Conservation (phyloP, 2,888 invertebrate genomes). For the Druceiella hillmani region DNA sequence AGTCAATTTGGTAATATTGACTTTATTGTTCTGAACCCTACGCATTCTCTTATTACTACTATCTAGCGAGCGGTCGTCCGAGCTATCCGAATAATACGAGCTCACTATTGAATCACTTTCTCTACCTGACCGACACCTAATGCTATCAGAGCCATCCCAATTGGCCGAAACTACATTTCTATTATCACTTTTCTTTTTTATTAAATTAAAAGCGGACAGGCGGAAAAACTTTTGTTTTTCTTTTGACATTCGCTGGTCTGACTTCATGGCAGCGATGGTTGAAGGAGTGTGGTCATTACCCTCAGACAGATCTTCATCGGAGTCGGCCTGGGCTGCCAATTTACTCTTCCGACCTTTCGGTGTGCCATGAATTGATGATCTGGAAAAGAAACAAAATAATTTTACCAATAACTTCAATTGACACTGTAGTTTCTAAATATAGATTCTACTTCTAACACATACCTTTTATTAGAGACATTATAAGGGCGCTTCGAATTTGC, state of each 20-base stretch:
- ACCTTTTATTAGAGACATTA: too few relatives aligned
- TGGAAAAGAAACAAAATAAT: conserved; percentile 23
- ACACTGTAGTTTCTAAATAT: too few relatives aligned
- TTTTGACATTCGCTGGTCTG: conserved; percentile 73
- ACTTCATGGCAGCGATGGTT: conserved; percentile 38
- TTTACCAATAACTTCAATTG: neutral
- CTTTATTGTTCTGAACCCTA: too few relatives aligned
- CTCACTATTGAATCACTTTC: conserved; percentile 10
- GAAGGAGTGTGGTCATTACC: conserved; percentile 36
- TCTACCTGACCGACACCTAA: conserved; percentile 16
- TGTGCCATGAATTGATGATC: conserved; percentile 33
- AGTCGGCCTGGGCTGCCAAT: conserved; percentile 28
- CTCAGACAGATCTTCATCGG: conserved; percentile 48
- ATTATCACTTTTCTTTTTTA: conserved; percentile 46
- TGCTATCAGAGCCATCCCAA: conserved; percentile 37
- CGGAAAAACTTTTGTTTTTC: conserved; percentile 86
- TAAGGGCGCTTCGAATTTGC: conserved; percentile 12
- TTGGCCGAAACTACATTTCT: conserved; percentile 25
- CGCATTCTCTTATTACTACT: conserved; percentile 18
- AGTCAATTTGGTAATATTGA: too few relatives aligned
- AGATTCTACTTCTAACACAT: too few relatives aligned
- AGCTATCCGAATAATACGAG: conserved; percentile 17
- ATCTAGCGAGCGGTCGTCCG: too few relatives aligned
- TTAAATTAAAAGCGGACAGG: conserved; percentile 72
- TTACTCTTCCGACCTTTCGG: conserved; percentile 36